Evolutionary conservation across 2,113 vertebrate genomes (phyloP).

Genomic region (Psammodynastes pulverulentus): DNA sequence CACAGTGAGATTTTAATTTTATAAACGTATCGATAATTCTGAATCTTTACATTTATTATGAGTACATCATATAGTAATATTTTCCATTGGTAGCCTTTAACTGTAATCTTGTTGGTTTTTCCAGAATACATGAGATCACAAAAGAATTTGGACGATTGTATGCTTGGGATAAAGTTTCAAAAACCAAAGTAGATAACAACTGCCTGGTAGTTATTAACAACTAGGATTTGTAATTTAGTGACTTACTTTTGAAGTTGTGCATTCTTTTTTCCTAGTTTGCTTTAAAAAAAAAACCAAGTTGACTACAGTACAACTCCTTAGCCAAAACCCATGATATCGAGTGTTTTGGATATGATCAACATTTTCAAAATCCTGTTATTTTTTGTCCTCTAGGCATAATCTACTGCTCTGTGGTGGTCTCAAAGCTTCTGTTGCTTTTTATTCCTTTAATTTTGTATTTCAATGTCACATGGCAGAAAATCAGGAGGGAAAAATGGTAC

Average conservation of each 20-base stretch:
- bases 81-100: neutral
- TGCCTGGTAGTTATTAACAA: slow-evolving; percentile 29
- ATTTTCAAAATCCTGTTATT: slow-evolving; percentile 19
- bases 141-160: slow-evolving; percentile 26
- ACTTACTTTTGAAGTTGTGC: neutral
- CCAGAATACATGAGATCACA: slow-evolving; percentile 41
- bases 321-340: neutral
- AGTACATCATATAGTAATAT: slow-evolving; percentile 6
- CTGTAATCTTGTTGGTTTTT: neutral
- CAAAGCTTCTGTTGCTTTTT: slow-evolving; percentile 43
- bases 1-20: slow-evolving; percentile 7
- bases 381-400: slow-evolving; percentile 19
- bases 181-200: slow-evolving; percentile 12
- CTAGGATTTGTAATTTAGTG: slow-evolving; percentile 31
- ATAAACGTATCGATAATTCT: slow-evolving; percentile 9
- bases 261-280: neutral
- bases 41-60: slow-evolving; percentile 24
- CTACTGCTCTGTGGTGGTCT: slow-evolving; percentile 17
- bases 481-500: neutral
- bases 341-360: slow-evolving; percentile 16
- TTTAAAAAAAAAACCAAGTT: slow-evolving; percentile 6
- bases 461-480: slow-evolving; percentile 32
- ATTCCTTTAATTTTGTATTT: slow-evolving; percentile 42
- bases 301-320: slow-evolving; percentile 24
- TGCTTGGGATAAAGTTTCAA: slow-evolving; percentile 18